phyloP scores from a whole-genome alignment of 2,888 invertebrate species.

The Microplitis deprimator region DNA sequence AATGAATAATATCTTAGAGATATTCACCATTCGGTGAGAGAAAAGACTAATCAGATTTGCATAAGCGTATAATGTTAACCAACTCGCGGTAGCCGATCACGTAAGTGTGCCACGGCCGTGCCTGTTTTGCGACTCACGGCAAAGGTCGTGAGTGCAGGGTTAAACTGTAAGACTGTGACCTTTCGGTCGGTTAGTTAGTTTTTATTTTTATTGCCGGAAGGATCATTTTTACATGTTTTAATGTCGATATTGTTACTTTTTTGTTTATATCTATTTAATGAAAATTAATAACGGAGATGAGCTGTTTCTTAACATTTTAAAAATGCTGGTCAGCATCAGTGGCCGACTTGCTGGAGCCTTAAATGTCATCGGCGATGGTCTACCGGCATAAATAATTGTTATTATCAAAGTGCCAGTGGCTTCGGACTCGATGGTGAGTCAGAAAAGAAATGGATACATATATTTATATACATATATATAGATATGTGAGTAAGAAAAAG shows the following conservation, averaged over 20 bases:
- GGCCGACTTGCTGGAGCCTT: constrained; percentile 54
- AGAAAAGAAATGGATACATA: constrained; percentile 38
- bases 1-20: background rate
- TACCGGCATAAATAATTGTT: constrained; percentile 66
- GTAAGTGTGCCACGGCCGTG: constrained; percentile 64
- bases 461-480: background rate
- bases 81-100: constrained; percentile 54
- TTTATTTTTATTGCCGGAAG: background rate
- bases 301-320: constrained; percentile 7
- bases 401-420: constrained; percentile 62
- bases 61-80: constrained; percentile 47
- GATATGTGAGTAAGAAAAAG: constrained; percentile 12
- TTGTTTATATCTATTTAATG: background rate
- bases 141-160: constrained; percentile 47
- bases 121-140: constrained; percentile 44
- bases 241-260: background rate
- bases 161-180: constrained; percentile 30
- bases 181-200: background rate
- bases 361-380: constrained; percentile 66
- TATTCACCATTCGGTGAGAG: background rate
- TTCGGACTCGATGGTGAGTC: constrained; percentile 52
- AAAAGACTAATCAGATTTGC: constrained; percentile 51
- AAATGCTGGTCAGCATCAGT: constrained; percentile 9
- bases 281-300: constrained; percentile 12
- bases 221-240: background rate